Base-by-base conservation (phyloP, 2,113 vertebrate species). In the Copsychus sechellarum region DNA sequence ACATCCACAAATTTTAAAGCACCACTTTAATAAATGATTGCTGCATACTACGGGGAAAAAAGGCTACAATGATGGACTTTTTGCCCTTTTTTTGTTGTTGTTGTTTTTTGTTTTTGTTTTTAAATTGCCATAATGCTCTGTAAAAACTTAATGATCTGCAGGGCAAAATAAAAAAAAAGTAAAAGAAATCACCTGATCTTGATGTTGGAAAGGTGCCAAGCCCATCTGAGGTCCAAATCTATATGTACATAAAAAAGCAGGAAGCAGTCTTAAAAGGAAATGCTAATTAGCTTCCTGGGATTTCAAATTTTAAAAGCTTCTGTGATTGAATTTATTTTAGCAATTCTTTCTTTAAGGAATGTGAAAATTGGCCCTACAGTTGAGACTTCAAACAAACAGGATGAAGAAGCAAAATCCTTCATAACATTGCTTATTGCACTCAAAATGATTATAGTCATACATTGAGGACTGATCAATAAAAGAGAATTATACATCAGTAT, bases 271-370 rank as follows among this genome's bases (percentile, higher is more conserved):
- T 97, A 96, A 97, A 98, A 98, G 97, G 96, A 97, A 71, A 66
- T 96, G 90, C 93, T 97, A 96, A 98, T 97, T 96, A 97, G 95
- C 94, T 97, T 98, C 97, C 97, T 97, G 97, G 96, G 97, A 97
- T 96, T 97, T 97, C 95, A 95, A 88, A 97, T 97, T 97, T 97
- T 98, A 98, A 98, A 98, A 97, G 97, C 97, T 97, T 95, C 82
- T 94, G 81, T 95, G 97, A 97, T 93, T 85, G 91, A 97, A 97
- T 97, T 96, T 97, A 96, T 97, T 97, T 95, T 65, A 71, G 96
- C 97, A 95, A 88, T 96, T 97, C 94, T 93, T 96, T 97, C 95
- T 93, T 93, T 89, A 96, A 96, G 90, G 96, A 97, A 97, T 95
- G 93, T 24, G 73, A 97, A 97, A 96, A 96, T 95, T 90, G 90